A percentile compares a stretch with the other conserved stretches of the same genome.
These are phyloP conservation scores for Myanophis thanlyinensis DNA, from an alignment of 2,113 vertebrate genomes.

Conservation along the genomic window DNA sequence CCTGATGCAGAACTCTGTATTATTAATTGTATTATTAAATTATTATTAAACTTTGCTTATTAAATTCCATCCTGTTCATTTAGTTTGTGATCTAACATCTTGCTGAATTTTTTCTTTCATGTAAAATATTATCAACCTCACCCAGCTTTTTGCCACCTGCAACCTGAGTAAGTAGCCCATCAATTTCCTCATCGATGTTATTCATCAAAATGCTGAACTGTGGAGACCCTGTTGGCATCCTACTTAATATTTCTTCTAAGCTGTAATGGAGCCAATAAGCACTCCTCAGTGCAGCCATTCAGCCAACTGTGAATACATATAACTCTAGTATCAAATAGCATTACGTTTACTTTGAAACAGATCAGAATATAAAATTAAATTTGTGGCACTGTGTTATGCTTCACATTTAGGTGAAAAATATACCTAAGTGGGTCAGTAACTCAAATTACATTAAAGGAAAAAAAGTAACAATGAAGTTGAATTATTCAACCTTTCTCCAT, in stretches of 20 bases:
- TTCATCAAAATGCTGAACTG: background rate
- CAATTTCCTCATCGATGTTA: background rate
- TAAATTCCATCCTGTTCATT: background rate
- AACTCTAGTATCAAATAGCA: conserved; percentile 11
- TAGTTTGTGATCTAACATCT: background rate
- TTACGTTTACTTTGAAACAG: conserved; percentile 34
- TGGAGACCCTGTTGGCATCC: background rate
- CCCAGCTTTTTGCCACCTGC: background rate
- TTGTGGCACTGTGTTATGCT: conserved; percentile 10
- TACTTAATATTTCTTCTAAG: background rate
- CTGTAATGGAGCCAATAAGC: background rate
- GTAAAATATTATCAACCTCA: background rate
- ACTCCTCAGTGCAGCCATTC: background rate
- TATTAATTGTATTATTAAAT: too few species aligned
- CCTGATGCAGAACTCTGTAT: background rate
- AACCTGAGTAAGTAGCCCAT: background rate
- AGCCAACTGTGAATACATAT: background rate
- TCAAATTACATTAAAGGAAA: background rate
- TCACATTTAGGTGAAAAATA: background rate
- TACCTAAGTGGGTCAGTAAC: background rate
- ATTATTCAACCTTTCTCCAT: background rate
- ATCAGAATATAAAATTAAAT: conserved; percentile 39
- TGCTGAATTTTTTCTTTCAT: background rate
- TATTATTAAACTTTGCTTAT: too few species aligned
- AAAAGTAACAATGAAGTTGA: background rate